Evolutionary conservation across 2,888 invertebrate species (phyloP).

Genomic region (Lepas anatifera): DNA sequence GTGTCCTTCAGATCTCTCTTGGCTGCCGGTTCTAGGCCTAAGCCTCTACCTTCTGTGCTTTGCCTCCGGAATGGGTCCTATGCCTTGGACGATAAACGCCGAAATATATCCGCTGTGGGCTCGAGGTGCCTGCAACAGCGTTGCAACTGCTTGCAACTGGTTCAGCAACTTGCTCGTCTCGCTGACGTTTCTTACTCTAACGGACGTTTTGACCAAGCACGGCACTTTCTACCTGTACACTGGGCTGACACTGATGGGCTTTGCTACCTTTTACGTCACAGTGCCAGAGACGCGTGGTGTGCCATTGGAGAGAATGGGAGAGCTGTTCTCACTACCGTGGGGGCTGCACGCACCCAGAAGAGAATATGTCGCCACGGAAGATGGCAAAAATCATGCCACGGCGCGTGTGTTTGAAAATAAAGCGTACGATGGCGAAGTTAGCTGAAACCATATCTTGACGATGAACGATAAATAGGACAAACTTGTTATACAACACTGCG

Average conservation of each 20-base stretch:
- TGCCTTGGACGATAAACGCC: constrained; percentile 44
- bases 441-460: too few relatives aligned
- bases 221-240: constrained; percentile 44
- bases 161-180: constrained; percentile 41
- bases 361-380: neutral
- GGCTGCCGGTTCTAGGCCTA: constrained; percentile 37
- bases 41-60: constrained; percentile 39
- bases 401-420: too few relatives aligned
- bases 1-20: constrained; percentile 36
- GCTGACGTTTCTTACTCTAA: constrained; percentile 39
- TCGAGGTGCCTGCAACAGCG: constrained; percentile 37
- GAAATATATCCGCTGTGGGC: constrained; percentile 45
- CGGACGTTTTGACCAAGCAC: constrained; percentile 35
- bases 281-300: constrained; percentile 43
- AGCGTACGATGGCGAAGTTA: too few relatives aligned
- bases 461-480: too few relatives aligned
- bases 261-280: constrained; percentile 36
- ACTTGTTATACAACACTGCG: too few relatives aligned
- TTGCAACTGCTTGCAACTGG: constrained; percentile 41
- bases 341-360: neutral
- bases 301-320: constrained; percentile 32
- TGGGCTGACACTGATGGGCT: constrained; percentile 36
- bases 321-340: neutral
- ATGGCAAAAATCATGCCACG: too few relatives aligned
- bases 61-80: constrained; percentile 42